Base-by-base conservation (phyloP, 2,113 vertebrate genomes). In the Mola mola region DNA sequence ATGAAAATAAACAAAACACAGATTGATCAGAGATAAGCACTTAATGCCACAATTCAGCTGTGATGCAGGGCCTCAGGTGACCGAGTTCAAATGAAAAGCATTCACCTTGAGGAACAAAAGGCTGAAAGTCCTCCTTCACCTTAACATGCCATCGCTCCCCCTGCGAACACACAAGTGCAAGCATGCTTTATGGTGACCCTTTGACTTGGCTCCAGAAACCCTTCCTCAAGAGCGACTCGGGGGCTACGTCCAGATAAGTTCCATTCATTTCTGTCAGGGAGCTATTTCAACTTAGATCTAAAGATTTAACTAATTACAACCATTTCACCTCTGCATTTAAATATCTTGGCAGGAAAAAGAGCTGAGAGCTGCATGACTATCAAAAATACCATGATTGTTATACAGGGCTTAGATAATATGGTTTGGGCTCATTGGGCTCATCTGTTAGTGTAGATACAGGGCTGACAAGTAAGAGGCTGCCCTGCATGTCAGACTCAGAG, bases 251-350 rank as follows among this genome's bases (percentile, higher is more conserved):
- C 44, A 75, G 70, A 81, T 68, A 67, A 56, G 74, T 55, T 66
- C 38, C 15, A 71, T 79, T 60, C 36, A 47, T 81, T 76, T 78
- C 58, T 52, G 52, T 43, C 40, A 41, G 43, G 24, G 61, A 66
- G 59, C 31, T 37, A 62, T 77, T 72, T 69, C 61, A 41, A 47
- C 83, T 83, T 84, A 83, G 78, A 87, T 80, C 38, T 66, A 28
- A 31, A 5, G 9, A 22, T 25, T 34, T 0, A 29, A 2, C 17
- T 21, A 47, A 34, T 50, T 12, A 20, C 0, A 8, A 17, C 21
- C 15, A 1, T 31, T 58, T 46, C 6, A 48, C 3, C 29, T 69
- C 38, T 55, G 3, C 2, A 43, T 61, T 46, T 8, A 28, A 2
- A 55, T 8, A 4, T 8, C 29, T 44, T 11, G 6, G n/a, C 2